A percentile compares a stretch with the other conserved stretches of the same genome.
These are phyloP conservation scores for Gambusia affinis DNA, from an alignment of 2,113 vertebrate species.

Conservation along the genomic window DNA sequence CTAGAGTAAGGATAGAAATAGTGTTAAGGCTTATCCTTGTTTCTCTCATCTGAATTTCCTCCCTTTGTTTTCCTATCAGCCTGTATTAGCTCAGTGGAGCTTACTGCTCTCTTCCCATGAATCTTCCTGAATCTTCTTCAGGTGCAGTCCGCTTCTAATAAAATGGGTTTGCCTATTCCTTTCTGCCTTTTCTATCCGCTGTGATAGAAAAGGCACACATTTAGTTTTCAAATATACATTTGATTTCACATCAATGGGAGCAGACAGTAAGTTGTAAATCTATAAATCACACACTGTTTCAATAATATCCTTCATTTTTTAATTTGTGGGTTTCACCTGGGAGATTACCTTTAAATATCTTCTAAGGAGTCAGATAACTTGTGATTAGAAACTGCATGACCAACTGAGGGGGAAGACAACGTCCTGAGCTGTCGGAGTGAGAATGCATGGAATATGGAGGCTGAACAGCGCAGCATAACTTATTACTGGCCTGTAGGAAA, in stretches of 20 bases:
- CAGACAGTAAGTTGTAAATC: neutral
- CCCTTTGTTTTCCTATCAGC: constrained; percentile 51
- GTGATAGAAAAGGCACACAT: neutral
- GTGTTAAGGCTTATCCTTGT: constrained; percentile 63
- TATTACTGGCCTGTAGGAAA: too few species aligned
- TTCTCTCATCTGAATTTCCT: constrained; percentile 71
- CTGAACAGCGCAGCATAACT: too few species aligned
- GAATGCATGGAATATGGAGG: too few species aligned
- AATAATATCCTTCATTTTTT: neutral
- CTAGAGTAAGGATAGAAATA: constrained; percentile 76
- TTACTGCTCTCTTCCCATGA: constrained; percentile 23
- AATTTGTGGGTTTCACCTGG: too few species aligned
- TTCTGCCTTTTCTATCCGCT: neutral
- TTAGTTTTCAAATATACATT: neutral
- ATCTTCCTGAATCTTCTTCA: constrained; percentile 8
- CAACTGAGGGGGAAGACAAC: too few species aligned
- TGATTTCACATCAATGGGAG: neutral
- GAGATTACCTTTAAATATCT: too few species aligned
- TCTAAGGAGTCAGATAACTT: too few species aligned
- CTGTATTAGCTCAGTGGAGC: constrained; percentile 35
- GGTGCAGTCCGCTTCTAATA: neutral
- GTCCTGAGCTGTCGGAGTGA: too few species aligned
- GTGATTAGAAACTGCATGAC: too few species aligned
- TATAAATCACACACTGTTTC: neutral
- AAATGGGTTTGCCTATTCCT: constrained; percentile 7